phyloP scores from a whole-genome alignment of 1,140 invertebrate genomes.

The Riptortus pedestris region DNA sequence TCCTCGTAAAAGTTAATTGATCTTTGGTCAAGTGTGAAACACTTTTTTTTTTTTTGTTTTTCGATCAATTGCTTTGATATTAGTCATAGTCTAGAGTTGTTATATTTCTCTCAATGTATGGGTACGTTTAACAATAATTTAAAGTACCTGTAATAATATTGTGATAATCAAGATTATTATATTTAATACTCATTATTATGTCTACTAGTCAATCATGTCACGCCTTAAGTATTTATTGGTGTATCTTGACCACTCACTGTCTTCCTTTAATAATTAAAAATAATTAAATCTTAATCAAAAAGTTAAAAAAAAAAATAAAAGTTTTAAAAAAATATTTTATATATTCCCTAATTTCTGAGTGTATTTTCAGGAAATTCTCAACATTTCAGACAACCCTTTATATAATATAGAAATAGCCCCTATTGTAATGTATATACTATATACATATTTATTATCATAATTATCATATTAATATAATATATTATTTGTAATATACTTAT shows the following conservation, averaged over 20 bases:
- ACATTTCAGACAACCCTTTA: background rate
- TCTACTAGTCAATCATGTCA: slow-evolving; percentile 21
- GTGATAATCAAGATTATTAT: slow-evolving; percentile 21
- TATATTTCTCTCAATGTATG: slow-evolving; percentile 8
- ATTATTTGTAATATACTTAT: slow-evolving; percentile 20
- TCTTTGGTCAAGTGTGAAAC: too few relatives aligned
- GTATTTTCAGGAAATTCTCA: slow-evolving; percentile 16
- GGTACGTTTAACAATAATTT: slow-evolving; percentile 17
- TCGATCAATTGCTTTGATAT: background rate
- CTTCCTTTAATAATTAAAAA: slow-evolving; percentile 17
- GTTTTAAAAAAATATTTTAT: slow-evolving; percentile 6
- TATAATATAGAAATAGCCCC: slow-evolving; percentile 5
- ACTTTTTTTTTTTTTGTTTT: slow-evolving; percentile 5
- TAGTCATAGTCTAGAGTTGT: background rate
- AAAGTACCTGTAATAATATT: slow-evolving; percentile 18
- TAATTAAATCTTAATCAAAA: slow-evolving; percentile 12
- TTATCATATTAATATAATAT: slow-evolving; percentile 15
- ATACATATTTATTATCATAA: slow-evolving; percentile 17
- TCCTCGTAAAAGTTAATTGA: too few relatives aligned
- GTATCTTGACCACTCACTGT: slow-evolving; percentile 19
- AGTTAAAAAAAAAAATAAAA: background rate
- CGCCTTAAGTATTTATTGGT: slow-evolving; percentile 16
- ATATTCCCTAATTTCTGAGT: slow-evolving; percentile 10
- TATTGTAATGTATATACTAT: slow-evolving; percentile 18
- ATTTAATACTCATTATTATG: slow-evolving; percentile 19